Percentiles rank a stretch among this genome's conserved stretches.
Evolutionary conservation across 2,113 vertebrate genomes (phyloP).

Genomic region (Proterorhinus semilunaris): DNA sequence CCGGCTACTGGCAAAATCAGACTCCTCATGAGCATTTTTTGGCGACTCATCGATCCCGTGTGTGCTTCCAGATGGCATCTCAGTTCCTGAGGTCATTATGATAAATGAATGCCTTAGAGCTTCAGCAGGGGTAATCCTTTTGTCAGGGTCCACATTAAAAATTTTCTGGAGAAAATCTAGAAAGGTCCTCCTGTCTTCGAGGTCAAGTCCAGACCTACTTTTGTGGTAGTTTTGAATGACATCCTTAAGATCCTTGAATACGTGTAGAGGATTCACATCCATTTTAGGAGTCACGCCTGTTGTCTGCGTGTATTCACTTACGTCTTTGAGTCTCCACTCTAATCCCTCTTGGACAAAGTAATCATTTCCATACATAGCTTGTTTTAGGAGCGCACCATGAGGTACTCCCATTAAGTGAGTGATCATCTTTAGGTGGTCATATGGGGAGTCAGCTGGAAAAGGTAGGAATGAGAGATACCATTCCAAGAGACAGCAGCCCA

Average conservation of each 20-base stretch:
- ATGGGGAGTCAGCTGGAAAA: background rate
- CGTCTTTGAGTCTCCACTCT: background rate
- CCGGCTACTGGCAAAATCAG: too few species aligned
- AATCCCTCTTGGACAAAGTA: background rate
- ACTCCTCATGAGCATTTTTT: too few species aligned
- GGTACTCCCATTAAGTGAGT: background rate
- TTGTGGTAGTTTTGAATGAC: background rate
- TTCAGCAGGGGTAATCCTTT: background rate
- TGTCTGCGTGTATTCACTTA: background rate
- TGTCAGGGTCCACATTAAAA: background rate
- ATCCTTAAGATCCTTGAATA: background rate
- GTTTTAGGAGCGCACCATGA: background rate
- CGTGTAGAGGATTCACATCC: background rate
- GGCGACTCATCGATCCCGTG: too few species aligned
- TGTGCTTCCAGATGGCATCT: too few species aligned
- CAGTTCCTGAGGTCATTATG: background rate
- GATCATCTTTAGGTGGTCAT: background rate
- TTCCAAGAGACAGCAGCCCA: background rate
- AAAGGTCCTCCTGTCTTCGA: background rate
- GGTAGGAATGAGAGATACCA: background rate
- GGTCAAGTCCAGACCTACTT: background rate
- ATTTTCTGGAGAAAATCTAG: background rate
- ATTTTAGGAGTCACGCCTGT: background rate
- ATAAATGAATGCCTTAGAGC: background rate
- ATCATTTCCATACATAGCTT: background rate